These are phyloP conservation scores for Pseudanteris insignis DNA, from an alignment of 2,888 invertebrate species.

Conservation along the genomic window DNA sequence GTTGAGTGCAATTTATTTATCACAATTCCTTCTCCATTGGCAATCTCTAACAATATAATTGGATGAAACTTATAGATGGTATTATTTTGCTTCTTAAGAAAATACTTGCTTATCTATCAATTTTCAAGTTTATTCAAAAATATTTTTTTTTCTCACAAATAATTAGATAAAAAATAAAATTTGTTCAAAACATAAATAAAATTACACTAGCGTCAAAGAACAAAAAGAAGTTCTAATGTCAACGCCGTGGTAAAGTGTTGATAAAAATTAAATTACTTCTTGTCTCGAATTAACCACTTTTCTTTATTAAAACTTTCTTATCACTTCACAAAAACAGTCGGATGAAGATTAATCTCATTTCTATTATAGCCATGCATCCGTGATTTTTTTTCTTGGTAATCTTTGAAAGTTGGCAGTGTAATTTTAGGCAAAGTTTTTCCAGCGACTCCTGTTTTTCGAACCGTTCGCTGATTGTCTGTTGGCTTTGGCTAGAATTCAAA, in stretches of 20 bases:
- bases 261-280: neutral
- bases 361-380: slow-evolving; percentile 3
- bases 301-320: slow-evolving; percentile 10
- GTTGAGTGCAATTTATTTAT: neutral
- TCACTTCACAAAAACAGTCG: slow-evolving; percentile 21
- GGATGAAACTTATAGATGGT: neutral
- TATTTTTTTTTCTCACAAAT: slow-evolving; percentile 3
- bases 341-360: slow-evolving; percentile 13
- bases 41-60: neutral
- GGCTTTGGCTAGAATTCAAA: too few species aligned
- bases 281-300: neutral
- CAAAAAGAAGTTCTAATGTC: neutral
- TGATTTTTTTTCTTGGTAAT: slow-evolving; percentile 3
- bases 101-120: slow-evolving; percentile 5
- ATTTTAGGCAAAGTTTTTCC: too few species aligned
- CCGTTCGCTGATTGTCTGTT: too few species aligned
- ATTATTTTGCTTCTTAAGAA: neutral
- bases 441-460: too few species aligned
- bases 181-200: slow-evolving; percentile 12
- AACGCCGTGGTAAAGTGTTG: neutral
- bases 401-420: too few species aligned
- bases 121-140: slow-evolving; percentile 1
- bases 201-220: slow-evolving; percentile 3
- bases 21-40: neutral
- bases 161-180: slow-evolving; percentile 14